Conservation (phyloP, 2,797 vertebrate genomes). For the Avahi laniger region DNA sequence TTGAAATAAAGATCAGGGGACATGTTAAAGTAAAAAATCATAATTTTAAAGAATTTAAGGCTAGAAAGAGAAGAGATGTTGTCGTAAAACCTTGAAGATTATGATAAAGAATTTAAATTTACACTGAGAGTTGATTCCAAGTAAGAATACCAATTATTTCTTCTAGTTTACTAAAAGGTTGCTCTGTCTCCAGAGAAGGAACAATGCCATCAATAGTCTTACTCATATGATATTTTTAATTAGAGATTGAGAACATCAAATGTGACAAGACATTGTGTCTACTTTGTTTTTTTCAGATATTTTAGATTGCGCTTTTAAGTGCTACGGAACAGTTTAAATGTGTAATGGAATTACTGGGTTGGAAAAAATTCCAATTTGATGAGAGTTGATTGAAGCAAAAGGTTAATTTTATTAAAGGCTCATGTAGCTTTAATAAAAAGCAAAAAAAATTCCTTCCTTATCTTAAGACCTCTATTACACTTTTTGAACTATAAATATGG, state of each 20-base stretch:
- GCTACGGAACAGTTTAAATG: slow-evolving; percentile 36
- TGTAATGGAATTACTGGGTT: slow-evolving; percentile 55
- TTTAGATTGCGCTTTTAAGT: slow-evolving; percentile 38
- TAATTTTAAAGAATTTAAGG: background rate
- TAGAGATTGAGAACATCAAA: slow-evolving; percentile 16
- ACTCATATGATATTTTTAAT: slow-evolving; percentile 12
- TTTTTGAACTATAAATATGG: background rate
- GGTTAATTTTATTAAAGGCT: slow-evolving; percentile 61
- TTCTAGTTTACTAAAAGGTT: background rate
- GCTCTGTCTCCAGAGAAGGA: background rate
- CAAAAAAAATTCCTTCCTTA: background rate
- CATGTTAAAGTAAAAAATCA: background rate
- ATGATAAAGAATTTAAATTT: background rate
- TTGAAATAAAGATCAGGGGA: background rate
- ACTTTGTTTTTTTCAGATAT: background rate
- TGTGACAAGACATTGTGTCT: background rate
- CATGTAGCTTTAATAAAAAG: background rate
- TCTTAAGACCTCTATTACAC: background rate
- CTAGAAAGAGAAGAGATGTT: background rate
- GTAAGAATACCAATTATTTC: background rate
- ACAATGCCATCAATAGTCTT: background rate
- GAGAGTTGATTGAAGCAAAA: slow-evolving; percentile 65
- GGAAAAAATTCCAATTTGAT: slow-evolving; percentile 56
- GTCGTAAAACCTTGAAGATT: background rate
- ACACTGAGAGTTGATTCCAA: background rate